Conservation (phyloP, 2,113 vertebrate species). For the Onychostruthus taczanowskii region DNA sequence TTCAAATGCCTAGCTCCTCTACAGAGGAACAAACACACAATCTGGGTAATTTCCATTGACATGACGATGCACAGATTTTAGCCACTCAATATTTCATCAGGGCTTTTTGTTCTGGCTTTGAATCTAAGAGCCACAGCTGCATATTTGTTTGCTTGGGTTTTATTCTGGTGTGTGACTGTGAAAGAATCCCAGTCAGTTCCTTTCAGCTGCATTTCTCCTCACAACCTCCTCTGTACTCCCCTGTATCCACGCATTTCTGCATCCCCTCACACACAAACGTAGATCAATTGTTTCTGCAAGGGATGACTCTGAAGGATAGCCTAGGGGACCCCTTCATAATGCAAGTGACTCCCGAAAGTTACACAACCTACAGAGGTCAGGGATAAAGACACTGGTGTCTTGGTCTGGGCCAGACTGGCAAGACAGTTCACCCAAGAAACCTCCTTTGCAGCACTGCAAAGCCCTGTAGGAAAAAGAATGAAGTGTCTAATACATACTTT, state of each 20-base stretch:
- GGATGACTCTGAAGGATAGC: not conserved
- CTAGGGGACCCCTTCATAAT: not conserved
- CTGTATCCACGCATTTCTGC: not conserved
- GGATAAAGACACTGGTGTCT: not conserved
- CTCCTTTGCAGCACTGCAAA: not conserved
- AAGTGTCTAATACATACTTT: not conserved
- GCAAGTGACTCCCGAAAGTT: not conserved
- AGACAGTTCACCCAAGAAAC: not conserved
- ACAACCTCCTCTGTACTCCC: not conserved
- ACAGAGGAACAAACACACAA: slow-evolving; percentile 41
- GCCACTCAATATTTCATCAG: slow-evolving; percentile 69
- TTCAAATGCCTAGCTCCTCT: slow-evolving; percentile 49
- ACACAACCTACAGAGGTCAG: fast-evolving
- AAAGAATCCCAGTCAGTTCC: slow-evolving; percentile 48
- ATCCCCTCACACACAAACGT: not conserved
- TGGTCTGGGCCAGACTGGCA: not conserved
- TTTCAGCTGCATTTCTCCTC: slow-evolving; percentile 39
- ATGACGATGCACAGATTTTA: slow-evolving; percentile 59
- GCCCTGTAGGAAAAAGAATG: not conserved
- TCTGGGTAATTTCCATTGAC: slow-evolving; percentile 63
- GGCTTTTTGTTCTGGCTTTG: slow-evolving; percentile 64
- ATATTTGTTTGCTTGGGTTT: slow-evolving; percentile 65
- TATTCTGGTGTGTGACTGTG: slow-evolving; percentile 46
- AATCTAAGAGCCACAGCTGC: slow-evolving; percentile 67
- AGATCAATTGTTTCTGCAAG: not conserved